Evolutionary conservation across 2,113 vertebrate genomes (phyloP), one percentile per base, ranked within the genome.

Genomic region (Sander vitreus): DNA sequence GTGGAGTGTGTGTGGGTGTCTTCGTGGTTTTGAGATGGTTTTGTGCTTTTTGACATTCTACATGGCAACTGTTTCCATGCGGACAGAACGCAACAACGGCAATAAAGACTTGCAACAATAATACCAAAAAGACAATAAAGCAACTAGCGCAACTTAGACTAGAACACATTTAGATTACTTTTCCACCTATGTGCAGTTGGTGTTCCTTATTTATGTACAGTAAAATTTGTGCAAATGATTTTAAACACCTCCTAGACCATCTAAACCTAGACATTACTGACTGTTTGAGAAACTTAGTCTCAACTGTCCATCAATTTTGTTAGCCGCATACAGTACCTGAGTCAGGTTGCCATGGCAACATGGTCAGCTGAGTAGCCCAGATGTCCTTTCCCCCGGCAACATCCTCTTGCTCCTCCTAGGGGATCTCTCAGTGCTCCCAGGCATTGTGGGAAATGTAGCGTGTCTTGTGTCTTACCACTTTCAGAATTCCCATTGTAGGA

Each of bases 11-110:
- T 80, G 93, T 94, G 89, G 90, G 92, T 73, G 84, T 84, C 64
- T 85, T 78, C 88, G 77, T 88, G 85, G 53, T 91, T 88, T 85
- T 75, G 73, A 85, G 51, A 72, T 84, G 78, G 54, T 78, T 89
- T 78, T 76, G 69, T 80, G 73, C 53, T 81, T 91, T 86, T 87
- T 87, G 78, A 92, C 90, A 88, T 87, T 84, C 59, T 83, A 65
- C 78, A 60, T 86, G 36, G 83, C 84, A 88, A 89, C 87, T 64
- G 93, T 94, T 92, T 86, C 93, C 78, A 92, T 89, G 91, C 76
- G 64, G 89, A 92, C 62, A 0, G 68, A 85, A 83, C 1, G 3
- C 51, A 71, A 50, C 70, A 75, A 81, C 74, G 23, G 68, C 65
- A 59, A 60, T 10, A 33, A 48, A 51, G 48, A 58, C 1, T 5